Conservation (phyloP, 53 echinoderm and acorn worm genomes). For the Crossaster papposus region DNA sequence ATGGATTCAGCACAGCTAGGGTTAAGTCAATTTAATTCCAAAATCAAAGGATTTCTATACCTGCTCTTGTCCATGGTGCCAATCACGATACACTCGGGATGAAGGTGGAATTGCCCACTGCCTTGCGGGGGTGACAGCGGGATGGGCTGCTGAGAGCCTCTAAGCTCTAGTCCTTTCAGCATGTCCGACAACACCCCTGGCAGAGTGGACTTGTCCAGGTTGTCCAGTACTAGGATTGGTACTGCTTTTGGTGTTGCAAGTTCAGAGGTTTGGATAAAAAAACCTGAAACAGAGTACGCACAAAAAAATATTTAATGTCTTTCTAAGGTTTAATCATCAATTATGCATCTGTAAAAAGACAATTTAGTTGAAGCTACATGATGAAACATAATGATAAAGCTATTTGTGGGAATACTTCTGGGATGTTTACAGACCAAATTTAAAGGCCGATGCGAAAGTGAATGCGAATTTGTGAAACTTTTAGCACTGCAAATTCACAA, state of each 20-base stretch:
- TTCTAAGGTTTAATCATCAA: not conserved
- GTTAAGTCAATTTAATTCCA: too few relatives aligned
- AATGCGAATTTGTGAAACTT: too few relatives aligned
- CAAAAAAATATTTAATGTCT: not conserved
- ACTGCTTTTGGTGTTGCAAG: conserved; percentile 41
- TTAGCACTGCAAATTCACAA: too few relatives aligned
- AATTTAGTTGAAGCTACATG: too few relatives aligned
- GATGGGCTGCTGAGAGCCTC: conserved; percentile 63
- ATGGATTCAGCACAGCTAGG: too few relatives aligned
- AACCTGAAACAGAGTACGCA: conserved; percentile 44
- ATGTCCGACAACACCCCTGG: conserved; percentile 81
- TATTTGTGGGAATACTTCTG: too few relatives aligned
- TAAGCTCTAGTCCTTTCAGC: conserved; percentile 75
- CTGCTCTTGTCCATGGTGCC: conserved; percentile 88
- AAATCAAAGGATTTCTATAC: conserved; percentile 18
- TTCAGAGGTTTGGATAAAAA: conserved; percentile 59
- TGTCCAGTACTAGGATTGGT: conserved; percentile 87
- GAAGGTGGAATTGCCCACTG: conserved; percentile 69
- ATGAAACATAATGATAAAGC: too few relatives aligned
- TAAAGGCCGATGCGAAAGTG: too few relatives aligned
- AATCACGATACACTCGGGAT: conserved; percentile 80
- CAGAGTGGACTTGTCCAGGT: conserved; percentile 75
- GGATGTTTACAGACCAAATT: too few relatives aligned
- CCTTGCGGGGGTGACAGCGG: conserved; percentile 61
- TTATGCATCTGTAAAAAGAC: too few relatives aligned